Percentiles rank a stretch among this genome's conserved stretches.
Evolutionary conservation across 2,113 vertebrate genomes (phyloP).

Genomic region (Apteryx mantelli): DNA sequence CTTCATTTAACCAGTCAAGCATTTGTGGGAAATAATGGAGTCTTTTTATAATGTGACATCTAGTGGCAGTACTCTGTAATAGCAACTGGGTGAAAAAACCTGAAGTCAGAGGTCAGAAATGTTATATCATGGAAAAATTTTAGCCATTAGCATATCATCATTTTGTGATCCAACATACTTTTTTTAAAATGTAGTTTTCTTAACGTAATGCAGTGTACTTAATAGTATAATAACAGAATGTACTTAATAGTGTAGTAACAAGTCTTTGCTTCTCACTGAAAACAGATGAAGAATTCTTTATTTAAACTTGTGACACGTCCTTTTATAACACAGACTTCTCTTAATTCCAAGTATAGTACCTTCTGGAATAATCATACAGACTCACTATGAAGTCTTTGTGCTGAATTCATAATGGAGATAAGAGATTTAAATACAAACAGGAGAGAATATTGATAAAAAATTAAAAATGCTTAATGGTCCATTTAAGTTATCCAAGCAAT

Average conservation of each 20-base stretch:
- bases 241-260: background rate
- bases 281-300: background rate
- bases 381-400: background rate
- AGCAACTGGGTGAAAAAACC: background rate
- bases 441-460: background rate
- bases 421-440: background rate
- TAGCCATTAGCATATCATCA: background rate
- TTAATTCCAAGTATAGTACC: background rate
- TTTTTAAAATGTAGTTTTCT: background rate
- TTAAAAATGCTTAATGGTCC: background rate
- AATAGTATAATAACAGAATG: background rate
- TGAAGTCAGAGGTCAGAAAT: background rate
- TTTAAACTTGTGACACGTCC: background rate
- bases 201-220: background rate
- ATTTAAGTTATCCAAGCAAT: background rate
- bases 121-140: background rate
- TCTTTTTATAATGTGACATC: constrained; percentile 26
- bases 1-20: accelerated
- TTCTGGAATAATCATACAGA: background rate
- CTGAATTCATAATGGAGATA: background rate
- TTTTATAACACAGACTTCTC: background rate
- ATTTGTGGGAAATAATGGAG: accelerated
- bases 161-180: background rate
- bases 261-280: background rate
- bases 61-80: background rate